These are phyloP conservation scores for Acleris laterana DNA, from an alignment of 2,888 invertebrate species.

Conservation along the genomic window DNA sequence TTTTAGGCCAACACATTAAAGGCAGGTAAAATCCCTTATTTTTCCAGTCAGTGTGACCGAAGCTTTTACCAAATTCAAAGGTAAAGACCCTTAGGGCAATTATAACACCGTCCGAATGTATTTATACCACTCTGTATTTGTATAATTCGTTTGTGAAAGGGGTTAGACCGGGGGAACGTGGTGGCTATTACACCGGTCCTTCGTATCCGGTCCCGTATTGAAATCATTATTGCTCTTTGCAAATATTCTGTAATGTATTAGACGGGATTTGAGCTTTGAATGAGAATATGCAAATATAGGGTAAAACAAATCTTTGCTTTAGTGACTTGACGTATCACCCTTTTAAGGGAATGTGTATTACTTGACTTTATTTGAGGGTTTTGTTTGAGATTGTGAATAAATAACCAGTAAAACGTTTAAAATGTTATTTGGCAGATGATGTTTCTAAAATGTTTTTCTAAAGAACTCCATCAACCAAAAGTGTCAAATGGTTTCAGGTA, in stretches of 20 bases:
- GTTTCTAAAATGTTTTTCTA: too few relatives aligned
- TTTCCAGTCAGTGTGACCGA: constrained; percentile 26
- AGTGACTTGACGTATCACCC: constrained; percentile 6
- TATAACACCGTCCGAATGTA: constrained; percentile 32
- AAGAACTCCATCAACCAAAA: too few relatives aligned
- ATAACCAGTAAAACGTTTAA: too few relatives aligned
- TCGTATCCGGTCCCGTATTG: constrained; percentile 18
- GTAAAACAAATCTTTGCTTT: constrained; percentile 17
- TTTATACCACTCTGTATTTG: constrained; percentile 28
- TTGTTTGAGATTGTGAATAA: too few relatives aligned
- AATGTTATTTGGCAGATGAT: too few relatives aligned
- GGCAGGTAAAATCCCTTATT: constrained; percentile 26
- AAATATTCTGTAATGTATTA: constrained; percentile 25
- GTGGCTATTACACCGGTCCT: constrained; percentile 11
- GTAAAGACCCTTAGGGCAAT: constrained; percentile 31
- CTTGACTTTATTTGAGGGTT: too few relatives aligned
- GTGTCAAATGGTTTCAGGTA: too few relatives aligned
- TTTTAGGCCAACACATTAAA: constrained; percentile 7
- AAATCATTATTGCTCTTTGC: constrained; percentile 29
- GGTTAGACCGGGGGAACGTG: constrained; percentile 4
- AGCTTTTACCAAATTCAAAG: constrained; percentile 31
- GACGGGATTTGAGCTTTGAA: constrained; percentile 14
- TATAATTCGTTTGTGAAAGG: constrained; percentile 29
- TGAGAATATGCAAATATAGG: constrained; percentile 23
- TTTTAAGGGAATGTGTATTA: not conserved